Evolutionary conservation across 2,797 vertebrate species (phyloP), one percentile per base, ranked within the genome.

Genomic region (Caiman crocodilus): DNA sequence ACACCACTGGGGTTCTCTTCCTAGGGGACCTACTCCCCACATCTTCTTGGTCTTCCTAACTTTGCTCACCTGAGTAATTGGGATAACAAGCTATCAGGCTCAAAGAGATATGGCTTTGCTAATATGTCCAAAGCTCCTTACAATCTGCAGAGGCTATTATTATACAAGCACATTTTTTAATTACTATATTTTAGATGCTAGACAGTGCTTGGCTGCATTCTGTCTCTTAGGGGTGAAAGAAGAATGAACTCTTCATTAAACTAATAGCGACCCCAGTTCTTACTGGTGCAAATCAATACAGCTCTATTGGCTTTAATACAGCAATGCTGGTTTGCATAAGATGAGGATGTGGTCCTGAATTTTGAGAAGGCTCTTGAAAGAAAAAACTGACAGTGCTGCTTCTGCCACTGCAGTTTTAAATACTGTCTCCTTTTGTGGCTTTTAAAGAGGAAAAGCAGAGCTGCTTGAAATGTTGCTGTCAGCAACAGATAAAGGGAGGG

Each of bases 381-480:
- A 14, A 17, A 32, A 7, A 4, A 4, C 69, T 21, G 30, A 10
- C 18, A 79, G 42, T 18, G 64, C n/a, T 87, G 73, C 80, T 93
- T 90, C 93, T 96, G 83, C 82, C 93, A 87, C 20, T 92, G 82
- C 60, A 85, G 28, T n/a, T 93, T 82, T 82, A 91, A 96, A 86
- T 90, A 90, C 90, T 79, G 59, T 63, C 55, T 50, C 79, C 42
- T 2, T 0, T 1, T 67, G 85, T 83, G 92, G 94, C 85, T 93
- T 96, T 95, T 67, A 88, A 77, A 85, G 15, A 50, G 73, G 80
- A 76, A 89, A 81, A 96, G 75, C 88, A 90, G 21, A 42, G 76
- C 15, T 65, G 55, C 58, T 84, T 79, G 65, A 94, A 91, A 81
- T 14, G 26, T 15, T 78, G 69, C 84, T 91, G 85, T 67, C 21